Evolutionary conservation across 1,140 invertebrate genomes (phyloP), one percentile per base, ranked within the genome.

Genomic region (Pteromalus puparum): DNA sequence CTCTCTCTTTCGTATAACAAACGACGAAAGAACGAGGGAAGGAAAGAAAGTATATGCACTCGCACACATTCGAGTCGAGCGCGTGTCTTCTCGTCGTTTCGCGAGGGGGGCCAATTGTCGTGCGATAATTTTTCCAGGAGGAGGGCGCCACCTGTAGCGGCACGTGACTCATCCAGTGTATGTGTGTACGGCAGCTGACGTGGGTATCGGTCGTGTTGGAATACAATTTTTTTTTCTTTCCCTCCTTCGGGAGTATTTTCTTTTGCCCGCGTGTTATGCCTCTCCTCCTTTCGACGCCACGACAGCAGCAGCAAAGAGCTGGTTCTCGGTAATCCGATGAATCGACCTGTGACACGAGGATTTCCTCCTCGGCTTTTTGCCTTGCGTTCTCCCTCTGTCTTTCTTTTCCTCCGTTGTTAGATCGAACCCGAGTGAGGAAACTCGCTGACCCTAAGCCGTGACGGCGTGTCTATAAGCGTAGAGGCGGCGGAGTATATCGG

Each of bases 71-170:
- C 26, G 24, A n/a, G 7, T 65, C 18, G 15, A n/a, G 61, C 61
- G 18, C 65, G 53, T 72, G 26, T 30, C 7, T 73, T 53, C 26
- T 15, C 24, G 79, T 24, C 26, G 26, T 72, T 73, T 81, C 79
- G 10, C 9, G 24, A 46, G 53, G 26, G 15, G 61, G n/a, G 26
- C 24, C 67, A 70, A 70, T 70, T 70, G 67, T 72, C 67, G 68
- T 28, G 21, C 24, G 30, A 80, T 80, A 80, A 81, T 81, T 81
- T 81, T 81, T 81, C 68, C 65, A 13, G 34, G 34, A 80, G 6
- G 38, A 13, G 68, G 24, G 7, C 34, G 61, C 30, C n/a, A 81
- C 79, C 79, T 81, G 68, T 48, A 30, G 70, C 68, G 67, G 30
- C 28, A 28, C 24, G 21, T 74, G 80, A 74, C 46, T 82, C 80